Percentiles rank a stretch among this genome's conserved stretches.
These are phyloP conservation scores for Cyclargus thomasi DNA, from an alignment of 1,140 invertebrate species.

Conservation along the genomic window DNA sequence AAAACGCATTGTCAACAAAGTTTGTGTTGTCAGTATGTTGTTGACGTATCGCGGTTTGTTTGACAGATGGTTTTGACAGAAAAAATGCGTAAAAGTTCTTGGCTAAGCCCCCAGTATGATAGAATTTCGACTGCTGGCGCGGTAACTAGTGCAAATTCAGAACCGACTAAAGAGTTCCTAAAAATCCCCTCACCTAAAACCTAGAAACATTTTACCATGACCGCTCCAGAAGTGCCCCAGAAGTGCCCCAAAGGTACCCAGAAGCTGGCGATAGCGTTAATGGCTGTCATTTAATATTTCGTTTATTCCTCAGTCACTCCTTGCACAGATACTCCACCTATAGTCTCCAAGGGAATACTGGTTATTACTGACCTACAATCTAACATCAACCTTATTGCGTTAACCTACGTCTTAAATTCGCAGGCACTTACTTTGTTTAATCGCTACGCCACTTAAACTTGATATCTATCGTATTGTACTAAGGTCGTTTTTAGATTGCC, in stretches of 20 bases:
- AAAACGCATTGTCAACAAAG: too few species aligned
- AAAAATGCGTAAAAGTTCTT: too few species aligned
- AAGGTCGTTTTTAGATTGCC: neutral
- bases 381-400: neutral
- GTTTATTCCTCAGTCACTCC: conserved; percentile 55
- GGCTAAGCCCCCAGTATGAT: too few species aligned
- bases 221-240: neutral
- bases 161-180: too few species aligned
- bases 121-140: too few species aligned
- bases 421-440: neutral
- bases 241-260: neutral
- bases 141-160: too few species aligned
- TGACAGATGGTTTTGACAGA: too few species aligned
- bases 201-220: neutral
- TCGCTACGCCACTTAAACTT: neutral
- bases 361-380: neutral
- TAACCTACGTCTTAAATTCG: neutral
- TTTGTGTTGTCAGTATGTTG: too few species aligned
- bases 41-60: too few species aligned
- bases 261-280: neutral
- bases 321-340: conserved; percentile 54
- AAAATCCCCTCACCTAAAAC: too few species aligned
- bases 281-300: conserved; percentile 42
- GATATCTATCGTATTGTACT: neutral
- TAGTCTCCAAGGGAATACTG: conserved; percentile 46